Evolutionary conservation across 2,113 vertebrate genomes (phyloP), one percentile per base, ranked within the genome.

Genomic region (Syngnathus floridae): DNA sequence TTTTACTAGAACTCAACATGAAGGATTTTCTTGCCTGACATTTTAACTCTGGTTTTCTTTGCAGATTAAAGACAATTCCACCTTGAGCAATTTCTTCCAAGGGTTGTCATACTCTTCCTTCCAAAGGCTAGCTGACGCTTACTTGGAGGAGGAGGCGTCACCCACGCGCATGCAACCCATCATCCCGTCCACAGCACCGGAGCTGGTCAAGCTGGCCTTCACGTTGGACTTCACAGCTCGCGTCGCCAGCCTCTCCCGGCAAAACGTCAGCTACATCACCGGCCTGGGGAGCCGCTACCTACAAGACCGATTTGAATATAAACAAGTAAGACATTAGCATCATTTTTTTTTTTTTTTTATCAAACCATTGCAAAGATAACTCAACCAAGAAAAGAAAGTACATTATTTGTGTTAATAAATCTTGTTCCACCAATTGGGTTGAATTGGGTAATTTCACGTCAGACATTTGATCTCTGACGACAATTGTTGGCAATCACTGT

Each of bases 41-140:
- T 54, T 54, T 56, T 1, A 40, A 12, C 36, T 11, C 54, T n/a
- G 1, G 63, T 64, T 26, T 72, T 66, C 21, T 1, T 59, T 75
- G 0, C 82, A 98, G 96, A 82, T 97, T 64, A 88, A 83, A 69
- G 86, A 91, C 38, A 91, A 93, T 0, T 71, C 82, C 0, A 78
- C 67, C 31, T 78, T 95, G 9, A 84, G 5, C 66, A 71, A 1
- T 1, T 93, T 91, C 78, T 92, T 95, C 76, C 83, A 87, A 0
- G 45, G 81, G 57, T 84, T 96, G 75, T 87, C 92, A 0, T 95
- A 95, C 3, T 77, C 87, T 31, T 90, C 91, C 72, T 95, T 98
- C 88, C 89, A 90, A 84, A 86, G 77, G 77, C 52, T 98, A 80
- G 92, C 89, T 0, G 91, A 94, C 2, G 87, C 80, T 21, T 93